Evolutionary conservation across 2,797 vertebrate genomes (phyloP).

Genomic region (Chaetophractus vellerosus): DNA sequence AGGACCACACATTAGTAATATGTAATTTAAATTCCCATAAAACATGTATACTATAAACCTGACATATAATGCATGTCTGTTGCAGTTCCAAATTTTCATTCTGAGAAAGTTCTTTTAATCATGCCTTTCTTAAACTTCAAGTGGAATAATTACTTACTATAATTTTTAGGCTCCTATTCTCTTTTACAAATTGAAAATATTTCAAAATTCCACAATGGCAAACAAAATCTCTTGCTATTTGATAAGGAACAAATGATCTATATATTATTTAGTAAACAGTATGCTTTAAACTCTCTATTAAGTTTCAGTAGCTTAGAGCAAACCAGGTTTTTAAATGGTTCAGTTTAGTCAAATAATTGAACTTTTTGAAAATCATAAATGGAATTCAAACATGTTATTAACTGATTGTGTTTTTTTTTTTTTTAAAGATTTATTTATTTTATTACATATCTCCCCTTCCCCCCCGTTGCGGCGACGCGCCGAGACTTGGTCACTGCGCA

Average conservation of each 20-base stretch:
- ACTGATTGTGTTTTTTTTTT: no score
- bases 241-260: not conserved
- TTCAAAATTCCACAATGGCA: not conserved
- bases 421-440: no score
- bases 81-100: constrained; percentile 20
- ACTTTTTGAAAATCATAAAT: not conserved
- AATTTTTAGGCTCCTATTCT: not conserved
- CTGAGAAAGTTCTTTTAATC: not conserved
- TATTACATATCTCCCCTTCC: no score
- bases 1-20: not conserved
- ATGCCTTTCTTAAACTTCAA: not conserved
- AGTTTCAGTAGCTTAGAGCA: constrained; percentile 13
- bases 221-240: constrained; percentile 21
- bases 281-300: not conserved
- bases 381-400: not conserved
- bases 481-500: no score
- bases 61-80: not conserved
- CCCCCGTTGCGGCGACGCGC: no score
- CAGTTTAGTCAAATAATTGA: constrained; percentile 43
- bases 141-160: not conserved
- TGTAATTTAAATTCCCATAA: not conserved
- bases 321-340: not conserved
- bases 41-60: constrained; percentile 31
- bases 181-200: constrained; percentile 18
- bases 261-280: not conserved